Base-by-base conservation (phyloP, 92 coral and sea anemone species). In the Heliopora coerulea region DNA sequence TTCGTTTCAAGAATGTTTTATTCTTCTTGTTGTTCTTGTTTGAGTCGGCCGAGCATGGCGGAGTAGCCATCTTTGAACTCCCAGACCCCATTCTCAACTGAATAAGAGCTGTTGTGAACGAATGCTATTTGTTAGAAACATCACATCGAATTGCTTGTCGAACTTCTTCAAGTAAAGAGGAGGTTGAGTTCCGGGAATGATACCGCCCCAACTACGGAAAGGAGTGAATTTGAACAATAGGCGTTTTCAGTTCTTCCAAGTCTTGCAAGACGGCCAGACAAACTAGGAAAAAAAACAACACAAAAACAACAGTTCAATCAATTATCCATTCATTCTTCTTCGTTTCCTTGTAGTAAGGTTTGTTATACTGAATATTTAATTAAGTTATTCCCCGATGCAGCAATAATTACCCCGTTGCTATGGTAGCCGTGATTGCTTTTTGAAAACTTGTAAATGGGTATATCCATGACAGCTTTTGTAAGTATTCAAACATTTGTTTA, bases 61-160 rank as follows among this genome's bases (percentile, higher is more conserved):
- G 79, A 20, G 80, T 54, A 24, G 79, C 56, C 58, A 70, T 78
- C 75, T 89, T 75, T 80, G 88, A 93, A 81, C 91, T 87, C 68
- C 95, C 96, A 74, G 87, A 87, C 44, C 98, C 98, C 98, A 93
- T 93, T 40, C 31, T n/a, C 41, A 37, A 37, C 42, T 11, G 42
- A 37, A 37, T 37, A 37, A 23, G 61, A 3, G 8, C 61, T 56
- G 7, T 56, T 23, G 6, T 3, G 26, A 50, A 50, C n/a, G 58
- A 50, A 37, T 37, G 3, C 8, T 11, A 28, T 23, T 56, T 56
- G 30, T 31, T 23, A 29, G 61, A 56, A 14, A 56, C 33, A 56
- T 56, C 61, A 56, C 61, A 23, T 14, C 30, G 61, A 23, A 56
- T 56, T 56, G 61, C 23, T 56, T 23, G 61, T 31, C 61, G n/a